These are phyloP conservation scores for Pandemis cinnamomeana DNA, from an alignment of 2,888 invertebrate genomes.

Conservation along the genomic window DNA sequence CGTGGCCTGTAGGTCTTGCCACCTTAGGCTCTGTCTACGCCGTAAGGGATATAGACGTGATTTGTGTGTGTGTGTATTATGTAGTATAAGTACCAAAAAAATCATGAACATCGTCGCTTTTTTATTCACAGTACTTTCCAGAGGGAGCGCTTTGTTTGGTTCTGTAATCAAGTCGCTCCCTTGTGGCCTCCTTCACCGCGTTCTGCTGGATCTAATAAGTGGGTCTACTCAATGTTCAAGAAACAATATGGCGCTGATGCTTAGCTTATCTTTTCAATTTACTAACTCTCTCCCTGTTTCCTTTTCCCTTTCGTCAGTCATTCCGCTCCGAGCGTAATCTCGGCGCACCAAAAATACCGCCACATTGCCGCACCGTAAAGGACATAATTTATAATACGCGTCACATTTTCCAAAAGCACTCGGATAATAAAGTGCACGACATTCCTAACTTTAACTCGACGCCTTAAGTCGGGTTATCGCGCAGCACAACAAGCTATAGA, in stretches of 20 bases:
- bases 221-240: background rate
- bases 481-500: conserved; percentile 12
- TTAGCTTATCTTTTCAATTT: conserved; percentile 7
- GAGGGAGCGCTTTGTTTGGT: background rate
- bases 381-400: conserved; percentile 38
- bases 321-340: conserved; percentile 20
- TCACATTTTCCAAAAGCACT: conserved; percentile 35
- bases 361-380: conserved; percentile 9
- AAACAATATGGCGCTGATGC: conserved; percentile 1
- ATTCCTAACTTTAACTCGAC: background rate
- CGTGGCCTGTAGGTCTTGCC: no score
- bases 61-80: no score
- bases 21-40: no score
- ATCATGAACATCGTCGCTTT: no score
- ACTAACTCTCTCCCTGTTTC: background rate
- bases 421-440: background rate
- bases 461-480: background rate
- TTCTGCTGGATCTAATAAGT: background rate
- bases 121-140: background rate
- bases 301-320: conserved; percentile 10
- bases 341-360: conserved; percentile 24
- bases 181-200: background rate
- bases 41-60: no score
- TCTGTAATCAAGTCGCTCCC: background rate
- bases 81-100: no score